Percentiles rank a stretch among this genome's conserved stretches.
Evolutionary conservation across 2,888 invertebrate species (phyloP).

Genomic region (Monopis laevigella): DNA sequence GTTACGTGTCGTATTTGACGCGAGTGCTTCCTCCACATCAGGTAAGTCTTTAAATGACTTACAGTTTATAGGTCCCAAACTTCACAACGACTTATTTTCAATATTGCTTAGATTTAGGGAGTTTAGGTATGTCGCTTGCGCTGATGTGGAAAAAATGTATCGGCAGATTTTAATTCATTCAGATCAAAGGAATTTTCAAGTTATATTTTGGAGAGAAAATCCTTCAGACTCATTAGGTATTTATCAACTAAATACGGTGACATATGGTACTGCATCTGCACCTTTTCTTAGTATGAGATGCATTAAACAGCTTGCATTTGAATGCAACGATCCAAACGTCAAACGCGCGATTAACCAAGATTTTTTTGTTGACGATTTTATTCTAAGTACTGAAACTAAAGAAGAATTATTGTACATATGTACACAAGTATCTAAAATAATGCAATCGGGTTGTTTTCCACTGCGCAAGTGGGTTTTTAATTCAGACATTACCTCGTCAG

Average conservation of each 20-base stretch:
- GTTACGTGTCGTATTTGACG: slow-evolving; percentile 19
- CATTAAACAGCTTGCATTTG: slow-evolving; percentile 24
- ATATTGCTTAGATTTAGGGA: slow-evolving; percentile 24
- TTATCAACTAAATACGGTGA: slow-evolving; percentile 24
- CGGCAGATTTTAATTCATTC: slow-evolving; percentile 23
- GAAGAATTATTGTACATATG: not conserved
- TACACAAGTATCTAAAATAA: slow-evolving; percentile 9
- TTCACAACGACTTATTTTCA: slow-evolving; percentile 24
- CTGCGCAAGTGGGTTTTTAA: slow-evolving; percentile 22
- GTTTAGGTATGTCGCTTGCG: slow-evolving; percentile 23
- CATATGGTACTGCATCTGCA: slow-evolving; percentile 26
- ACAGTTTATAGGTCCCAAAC: slow-evolving; percentile 21
- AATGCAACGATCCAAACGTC: slow-evolving; percentile 22
- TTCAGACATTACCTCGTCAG: slow-evolving; percentile 7
- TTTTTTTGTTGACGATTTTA: slow-evolving; percentile 24
- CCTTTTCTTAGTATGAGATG: slow-evolving; percentile 26
- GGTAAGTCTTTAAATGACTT: slow-evolving; percentile 22
- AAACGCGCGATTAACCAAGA: slow-evolving; percentile 21
- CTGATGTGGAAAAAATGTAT: slow-evolving; percentile 27
- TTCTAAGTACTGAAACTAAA: slow-evolving; percentile 18
- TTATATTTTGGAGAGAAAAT: slow-evolving; percentile 27
- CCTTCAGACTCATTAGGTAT: slow-evolving; percentile 19
- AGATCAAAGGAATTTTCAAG: slow-evolving; percentile 25
- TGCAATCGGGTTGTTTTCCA: slow-evolving; percentile 19
- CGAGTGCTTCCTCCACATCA: slow-evolving; percentile 16